Conservation (phyloP, 2,113 vertebrate species). For the Vulpes ferrilata region DNA sequence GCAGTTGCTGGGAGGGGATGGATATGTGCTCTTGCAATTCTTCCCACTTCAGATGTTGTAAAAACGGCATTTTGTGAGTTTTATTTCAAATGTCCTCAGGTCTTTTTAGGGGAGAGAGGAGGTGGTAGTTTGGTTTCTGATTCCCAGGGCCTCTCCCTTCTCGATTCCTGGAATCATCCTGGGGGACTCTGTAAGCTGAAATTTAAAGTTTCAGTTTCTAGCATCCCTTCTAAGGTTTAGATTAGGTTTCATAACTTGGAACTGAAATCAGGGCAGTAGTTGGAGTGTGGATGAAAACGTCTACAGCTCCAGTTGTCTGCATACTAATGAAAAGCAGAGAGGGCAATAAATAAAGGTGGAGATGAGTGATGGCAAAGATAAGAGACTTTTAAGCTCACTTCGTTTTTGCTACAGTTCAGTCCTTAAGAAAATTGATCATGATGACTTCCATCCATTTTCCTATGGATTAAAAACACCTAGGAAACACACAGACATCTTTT, state of each 20-base stretch:
- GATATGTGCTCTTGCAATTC: conserved; percentile 25
- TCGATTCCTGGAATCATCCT: conserved; percentile 76
- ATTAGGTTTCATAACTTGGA: conserved; percentile 83
- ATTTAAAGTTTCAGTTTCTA: conserved; percentile 80
- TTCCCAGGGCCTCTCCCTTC: conserved; percentile 69
- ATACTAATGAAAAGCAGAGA: conserved; percentile 83
- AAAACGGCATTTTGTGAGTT: conserved; percentile 67
- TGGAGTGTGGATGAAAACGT: conserved; percentile 79
- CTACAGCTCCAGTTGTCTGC: conserved; percentile 81
- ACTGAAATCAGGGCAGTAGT: conserved; percentile 72
- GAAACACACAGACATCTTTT: conserved; percentile 71
- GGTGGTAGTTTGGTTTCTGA: conserved; percentile 74
- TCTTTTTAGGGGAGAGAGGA: conserved; percentile 70
- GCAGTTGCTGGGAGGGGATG: not conserved
- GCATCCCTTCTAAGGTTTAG: conserved; percentile 80
- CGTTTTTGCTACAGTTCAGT: conserved; percentile 53
- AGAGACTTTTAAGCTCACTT: conserved; percentile 75
- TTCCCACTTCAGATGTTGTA: conserved; percentile 41
- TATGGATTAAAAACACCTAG: conserved; percentile 72
- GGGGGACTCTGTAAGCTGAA: conserved; percentile 77
- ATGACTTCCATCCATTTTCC: conserved; percentile 57
- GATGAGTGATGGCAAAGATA: conserved; percentile 68
- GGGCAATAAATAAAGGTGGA: conserved; percentile 71
- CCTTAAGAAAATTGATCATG: conserved; percentile 67
- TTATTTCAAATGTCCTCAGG: conserved; percentile 60